These are phyloP conservation scores for Nicator chloris DNA, from an alignment of 2,113 vertebrate genomes.

Conservation along the genomic window DNA sequence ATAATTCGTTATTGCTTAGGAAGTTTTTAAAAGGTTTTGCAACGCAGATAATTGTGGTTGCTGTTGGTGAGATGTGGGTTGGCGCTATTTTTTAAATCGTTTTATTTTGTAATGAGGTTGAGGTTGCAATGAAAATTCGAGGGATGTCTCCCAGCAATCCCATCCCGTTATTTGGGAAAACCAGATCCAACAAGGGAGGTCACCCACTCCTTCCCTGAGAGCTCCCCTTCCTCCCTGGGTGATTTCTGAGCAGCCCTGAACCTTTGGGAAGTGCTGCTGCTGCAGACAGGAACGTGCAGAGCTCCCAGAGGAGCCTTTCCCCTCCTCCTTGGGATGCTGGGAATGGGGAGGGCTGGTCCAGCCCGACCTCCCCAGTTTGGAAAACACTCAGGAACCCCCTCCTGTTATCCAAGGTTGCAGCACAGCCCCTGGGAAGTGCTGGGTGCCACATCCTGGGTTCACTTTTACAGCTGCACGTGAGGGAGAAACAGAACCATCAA, in stretches of 20 bases:
- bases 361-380: background rate
- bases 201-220: accelerated
- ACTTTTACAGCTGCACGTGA: background rate
- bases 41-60: too few species aligned
- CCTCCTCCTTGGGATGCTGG: background rate
- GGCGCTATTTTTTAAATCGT: too few species aligned
- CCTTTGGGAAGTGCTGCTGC: background rate
- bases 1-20: too few species aligned
- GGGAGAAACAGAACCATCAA: background rate
- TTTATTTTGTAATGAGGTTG: too few species aligned
- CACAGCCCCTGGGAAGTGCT: background rate
- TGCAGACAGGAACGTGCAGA: background rate
- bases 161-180: too few species aligned
- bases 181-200: too few species aligned
- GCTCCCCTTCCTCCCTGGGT: background rate
- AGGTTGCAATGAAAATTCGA: too few species aligned
- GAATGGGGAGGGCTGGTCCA: background rate
- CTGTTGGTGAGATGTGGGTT: too few species aligned
- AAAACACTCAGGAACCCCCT: background rate
- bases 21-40: too few species aligned
- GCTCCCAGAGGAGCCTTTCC: background rate
- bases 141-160: too few species aligned
- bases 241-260: accelerated
- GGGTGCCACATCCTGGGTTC: accelerated
- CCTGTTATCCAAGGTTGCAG: background rate